Evolutionary conservation across 2,888 invertebrate genomes (phyloP).

Genomic region (Stenurella melanura): DNA sequence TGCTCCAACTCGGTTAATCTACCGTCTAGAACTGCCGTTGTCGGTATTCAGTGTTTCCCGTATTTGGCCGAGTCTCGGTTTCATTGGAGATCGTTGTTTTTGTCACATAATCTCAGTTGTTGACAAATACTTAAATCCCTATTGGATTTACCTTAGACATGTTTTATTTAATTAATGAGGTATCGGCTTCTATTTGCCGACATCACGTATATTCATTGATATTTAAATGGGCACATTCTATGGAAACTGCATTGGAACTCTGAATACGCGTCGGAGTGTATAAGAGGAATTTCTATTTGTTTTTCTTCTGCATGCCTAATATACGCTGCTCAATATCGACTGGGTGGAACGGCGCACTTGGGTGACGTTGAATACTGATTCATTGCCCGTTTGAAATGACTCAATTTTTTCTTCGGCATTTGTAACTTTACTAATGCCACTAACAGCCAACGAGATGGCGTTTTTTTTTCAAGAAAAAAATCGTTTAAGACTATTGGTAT

Average conservation of each 20-base stretch:
- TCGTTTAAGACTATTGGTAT: not conserved
- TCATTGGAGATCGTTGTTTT: constrained; percentile 68
- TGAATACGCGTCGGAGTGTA: constrained; percentile 57
- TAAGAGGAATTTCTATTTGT: constrained; percentile 56
- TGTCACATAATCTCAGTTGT: constrained; percentile 71
- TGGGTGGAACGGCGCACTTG: constrained; percentile 26
- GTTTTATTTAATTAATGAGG: constrained; percentile 71
- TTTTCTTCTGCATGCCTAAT: constrained; percentile 40
- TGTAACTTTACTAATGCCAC: not conserved
- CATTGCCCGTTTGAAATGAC: constrained; percentile 30
- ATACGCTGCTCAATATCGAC: constrained; percentile 41
- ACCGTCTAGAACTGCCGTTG: constrained; percentile 56
- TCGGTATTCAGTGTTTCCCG: constrained; percentile 69
- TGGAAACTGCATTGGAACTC: constrained; percentile 51
- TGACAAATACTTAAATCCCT: constrained; percentile 71
- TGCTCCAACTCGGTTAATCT: constrained; percentile 62
- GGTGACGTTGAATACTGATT: constrained; percentile 39
- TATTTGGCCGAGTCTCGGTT: constrained; percentile 67
- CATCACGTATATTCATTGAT: constrained; percentile 66
- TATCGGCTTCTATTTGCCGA: constrained; percentile 66
- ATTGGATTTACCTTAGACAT: constrained; percentile 69
- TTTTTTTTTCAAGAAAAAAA: not conserved
- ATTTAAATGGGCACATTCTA: constrained; percentile 64
- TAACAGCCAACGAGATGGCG: not conserved
- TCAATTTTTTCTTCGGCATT: constrained; percentile 22